Conservation (phyloP, 2,888 invertebrate genomes). For the Erpobdella octoculata region DNA sequence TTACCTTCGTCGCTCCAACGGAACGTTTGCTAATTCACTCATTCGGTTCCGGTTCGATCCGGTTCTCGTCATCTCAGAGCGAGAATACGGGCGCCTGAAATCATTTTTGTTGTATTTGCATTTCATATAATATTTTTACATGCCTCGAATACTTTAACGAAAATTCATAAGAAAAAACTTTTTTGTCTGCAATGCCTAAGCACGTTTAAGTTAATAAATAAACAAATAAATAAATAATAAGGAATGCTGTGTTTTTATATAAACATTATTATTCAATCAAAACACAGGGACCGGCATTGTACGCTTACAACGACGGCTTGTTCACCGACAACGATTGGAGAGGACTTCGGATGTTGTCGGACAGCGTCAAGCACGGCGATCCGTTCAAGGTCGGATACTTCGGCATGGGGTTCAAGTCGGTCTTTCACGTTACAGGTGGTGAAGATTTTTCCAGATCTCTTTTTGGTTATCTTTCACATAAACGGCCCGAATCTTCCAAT, state of each 20-base stretch:
- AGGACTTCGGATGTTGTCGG: conserved; percentile 43
- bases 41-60: too few relatives aligned
- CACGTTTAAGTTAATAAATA: too few relatives aligned
- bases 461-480: too few relatives aligned
- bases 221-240: too few relatives aligned
- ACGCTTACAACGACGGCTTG: conserved; percentile 45
- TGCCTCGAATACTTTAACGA: too few relatives aligned
- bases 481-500: too few relatives aligned
- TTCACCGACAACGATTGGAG: conserved; percentile 45
- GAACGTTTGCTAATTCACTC: too few relatives aligned
- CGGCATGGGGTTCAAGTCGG: conserved; percentile 49
- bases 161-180: background rate
- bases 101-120: too few relatives aligned
- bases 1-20: too few relatives aligned
- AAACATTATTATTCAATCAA: background rate
- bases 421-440: conserved; percentile 48
- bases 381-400: conserved; percentile 47
- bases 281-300: conserved; percentile 45
- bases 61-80: too few relatives aligned
- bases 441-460: background rate
- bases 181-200: background rate
- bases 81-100: too few relatives aligned
- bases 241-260: background rate
- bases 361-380: conserved; percentile 45
- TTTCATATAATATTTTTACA: too few relatives aligned